Percentiles rank a stretch among this genome's conserved stretches.
phyloP scores from a whole-genome alignment of 2,888 invertebrate species.

The Aplocera efformata region DNA sequence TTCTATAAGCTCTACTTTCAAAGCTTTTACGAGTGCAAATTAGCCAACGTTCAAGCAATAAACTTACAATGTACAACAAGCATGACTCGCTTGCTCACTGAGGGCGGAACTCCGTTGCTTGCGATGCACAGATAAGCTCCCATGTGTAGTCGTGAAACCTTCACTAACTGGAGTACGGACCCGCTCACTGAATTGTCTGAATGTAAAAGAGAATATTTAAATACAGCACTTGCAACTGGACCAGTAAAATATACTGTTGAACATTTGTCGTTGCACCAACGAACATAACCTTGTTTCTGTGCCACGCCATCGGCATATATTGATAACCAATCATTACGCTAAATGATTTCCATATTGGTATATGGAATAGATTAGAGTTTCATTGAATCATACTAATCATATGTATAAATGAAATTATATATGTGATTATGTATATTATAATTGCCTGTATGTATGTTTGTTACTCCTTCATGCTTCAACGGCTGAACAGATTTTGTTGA shows the following conservation, averaged over 20 bases:
- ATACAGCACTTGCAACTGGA: background rate
- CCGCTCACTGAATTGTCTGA: slow-evolving; percentile 83
- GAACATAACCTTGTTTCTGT: too few relatives aligned
- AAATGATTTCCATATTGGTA: too few relatives aligned
- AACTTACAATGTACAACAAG: slow-evolving; percentile 91
- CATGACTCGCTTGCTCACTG: slow-evolving; percentile 89
- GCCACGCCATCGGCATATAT: too few relatives aligned
- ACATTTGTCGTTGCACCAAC: too few relatives aligned
- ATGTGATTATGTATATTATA: too few relatives aligned
- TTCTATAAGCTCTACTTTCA: slow-evolving; percentile 1
- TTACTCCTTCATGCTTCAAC: too few relatives aligned
- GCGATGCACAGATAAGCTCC: slow-evolving; percentile 89
- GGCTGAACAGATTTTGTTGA: too few relatives aligned
- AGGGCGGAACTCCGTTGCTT: slow-evolving; percentile 90
- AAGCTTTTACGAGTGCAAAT: slow-evolving; percentile 8
- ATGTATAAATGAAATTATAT: too few relatives aligned
- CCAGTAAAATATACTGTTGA: background rate
- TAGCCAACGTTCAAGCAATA: slow-evolving; percentile 3
- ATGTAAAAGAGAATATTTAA: slow-evolving; percentile 33
- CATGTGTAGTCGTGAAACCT: slow-evolving; percentile 87
- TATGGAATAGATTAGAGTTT: too few relatives aligned
- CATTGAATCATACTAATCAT: too few relatives aligned
- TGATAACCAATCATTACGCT: too few relatives aligned
- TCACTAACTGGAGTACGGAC: slow-evolving; percentile 82
- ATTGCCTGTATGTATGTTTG: too few relatives aligned